Evolutionary conservation across 2,888 invertebrate species (phyloP).

Genomic region (Tetragonula carbonaria): DNA sequence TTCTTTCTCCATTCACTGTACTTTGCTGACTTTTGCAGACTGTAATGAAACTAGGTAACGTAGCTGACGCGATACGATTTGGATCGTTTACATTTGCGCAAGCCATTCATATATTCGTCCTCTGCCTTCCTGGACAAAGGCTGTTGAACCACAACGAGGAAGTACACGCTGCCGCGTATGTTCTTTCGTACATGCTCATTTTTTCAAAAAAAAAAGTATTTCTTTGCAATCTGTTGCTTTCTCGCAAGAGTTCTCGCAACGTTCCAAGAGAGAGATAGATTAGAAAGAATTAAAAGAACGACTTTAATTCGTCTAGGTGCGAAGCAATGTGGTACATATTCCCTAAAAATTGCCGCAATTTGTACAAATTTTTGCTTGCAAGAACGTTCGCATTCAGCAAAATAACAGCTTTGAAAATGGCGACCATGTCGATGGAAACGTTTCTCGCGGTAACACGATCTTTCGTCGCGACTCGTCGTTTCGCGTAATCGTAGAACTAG

Average conservation of each 20-base stretch:
- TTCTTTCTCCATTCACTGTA: background rate
- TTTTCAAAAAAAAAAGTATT: too few relatives aligned
- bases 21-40: background rate
- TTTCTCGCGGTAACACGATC: slow-evolving; percentile 2
- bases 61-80: background rate
- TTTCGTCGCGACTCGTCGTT: background rate
- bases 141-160: slow-evolving; percentile 9
- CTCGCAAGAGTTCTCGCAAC: too few relatives aligned
- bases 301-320: background rate
- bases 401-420: slow-evolving; percentile 17
- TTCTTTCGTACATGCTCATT: background rate
- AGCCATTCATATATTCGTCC: slow-evolving; percentile 13
- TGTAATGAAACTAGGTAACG: slow-evolving; percentile 7
- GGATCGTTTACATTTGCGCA: background rate
- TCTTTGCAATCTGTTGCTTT: too few relatives aligned
- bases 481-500: too few relatives aligned
- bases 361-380: slow-evolving; percentile 12
- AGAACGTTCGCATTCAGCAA: background rate
- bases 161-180: background rate
- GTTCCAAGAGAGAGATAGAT: too few relatives aligned
- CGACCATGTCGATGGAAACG: slow-evolving; percentile 13
- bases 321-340: slow-evolving; percentile 16
- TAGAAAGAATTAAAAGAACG: too few relatives aligned
- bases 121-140: slow-evolving; percentile 37
- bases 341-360: background rate